Conservation (phyloP, 1,140 invertebrate genomes). For the Carcinoscorpius rotundicauda region DNA sequence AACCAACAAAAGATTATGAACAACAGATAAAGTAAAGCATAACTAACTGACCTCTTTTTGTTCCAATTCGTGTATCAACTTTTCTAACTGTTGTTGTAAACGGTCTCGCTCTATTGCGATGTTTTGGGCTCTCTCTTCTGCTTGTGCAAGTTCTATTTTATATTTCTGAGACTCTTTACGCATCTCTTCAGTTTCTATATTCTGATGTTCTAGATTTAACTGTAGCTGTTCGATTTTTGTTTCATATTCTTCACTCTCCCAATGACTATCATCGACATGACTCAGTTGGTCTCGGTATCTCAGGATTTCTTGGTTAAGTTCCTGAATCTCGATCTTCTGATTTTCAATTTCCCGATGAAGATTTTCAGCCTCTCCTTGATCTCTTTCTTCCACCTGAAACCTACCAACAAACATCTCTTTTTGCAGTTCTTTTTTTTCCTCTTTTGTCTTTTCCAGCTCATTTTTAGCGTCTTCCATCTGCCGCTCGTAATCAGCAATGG, state of each 20-base stretch:
- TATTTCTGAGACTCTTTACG: neutral
- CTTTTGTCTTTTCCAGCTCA: conserved; percentile 3
- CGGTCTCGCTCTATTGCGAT: conserved; percentile 62
- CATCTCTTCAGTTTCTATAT: neutral
- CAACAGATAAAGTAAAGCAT: too few species aligned
- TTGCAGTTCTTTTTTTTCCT: too few species aligned
- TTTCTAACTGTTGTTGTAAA: conserved; percentile 79
- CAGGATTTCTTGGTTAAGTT: conserved; percentile 26
- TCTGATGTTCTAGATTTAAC: neutral
- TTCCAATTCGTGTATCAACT: conserved; percentile 81
- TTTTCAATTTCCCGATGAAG: too few species aligned
- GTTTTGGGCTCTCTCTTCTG: neutral
- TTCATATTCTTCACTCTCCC: conserved; percentile 35
- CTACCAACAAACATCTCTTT: too few species aligned
- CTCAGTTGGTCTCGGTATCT: conserved; percentile 17
- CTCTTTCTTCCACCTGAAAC: too few species aligned
- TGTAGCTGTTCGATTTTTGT: neutral
- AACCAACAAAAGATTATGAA: too few species aligned
- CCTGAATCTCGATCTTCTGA: conserved; percentile 7
- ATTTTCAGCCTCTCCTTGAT: too few species aligned
- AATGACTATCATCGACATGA: conserved; percentile 29
- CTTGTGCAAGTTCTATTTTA: neutral
- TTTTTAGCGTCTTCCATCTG: conserved; percentile 22
- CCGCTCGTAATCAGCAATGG: conserved; percentile 23
- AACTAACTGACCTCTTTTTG: conserved; percentile 65